phyloP scores from a whole-genome alignment of 1,140 invertebrate genomes.

The Pantala flavescens region DNA sequence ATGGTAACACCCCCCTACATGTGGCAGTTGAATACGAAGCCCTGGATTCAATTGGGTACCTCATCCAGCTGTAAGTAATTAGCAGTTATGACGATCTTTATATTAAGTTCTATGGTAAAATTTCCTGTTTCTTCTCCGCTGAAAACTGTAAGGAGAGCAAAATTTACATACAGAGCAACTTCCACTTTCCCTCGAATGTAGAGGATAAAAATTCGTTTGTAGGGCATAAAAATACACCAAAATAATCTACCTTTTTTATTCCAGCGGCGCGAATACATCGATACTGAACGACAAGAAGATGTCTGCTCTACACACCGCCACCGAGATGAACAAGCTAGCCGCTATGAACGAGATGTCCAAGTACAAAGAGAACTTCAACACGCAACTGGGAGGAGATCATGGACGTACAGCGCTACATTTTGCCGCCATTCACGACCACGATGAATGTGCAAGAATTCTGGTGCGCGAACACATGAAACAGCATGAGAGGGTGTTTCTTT shows the following conservation, averaged over 20 bases:
- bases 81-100: neutral
- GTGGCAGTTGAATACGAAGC: conserved; percentile 63
- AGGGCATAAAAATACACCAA: too few relatives aligned
- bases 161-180: too few relatives aligned
- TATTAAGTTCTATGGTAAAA: conserved; percentile 7
- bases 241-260: neutral
- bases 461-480: conserved; percentile 38
- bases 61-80: conserved; percentile 61
- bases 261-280: conserved; percentile 53
- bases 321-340: conserved; percentile 58
- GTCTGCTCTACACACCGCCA: conserved; percentile 66
- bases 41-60: conserved; percentile 55
- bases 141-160: too few relatives aligned
- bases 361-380: conserved; percentile 53
- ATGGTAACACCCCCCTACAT: conserved; percentile 73
- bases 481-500: conserved; percentile 17
- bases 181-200: too few relatives aligned
- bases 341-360: conserved; percentile 55
- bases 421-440: conserved; percentile 70
- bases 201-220: too few relatives aligned
- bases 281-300: conserved; percentile 65
- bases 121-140: too few relatives aligned
- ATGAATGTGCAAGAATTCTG: conserved; percentile 63
- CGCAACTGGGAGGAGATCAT: conserved; percentile 63
- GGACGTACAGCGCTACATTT: conserved; percentile 68